These are phyloP conservation scores for Hylyphantes graminicola DNA, from an alignment of 1,140 invertebrate species.

Conservation along the genomic window DNA sequence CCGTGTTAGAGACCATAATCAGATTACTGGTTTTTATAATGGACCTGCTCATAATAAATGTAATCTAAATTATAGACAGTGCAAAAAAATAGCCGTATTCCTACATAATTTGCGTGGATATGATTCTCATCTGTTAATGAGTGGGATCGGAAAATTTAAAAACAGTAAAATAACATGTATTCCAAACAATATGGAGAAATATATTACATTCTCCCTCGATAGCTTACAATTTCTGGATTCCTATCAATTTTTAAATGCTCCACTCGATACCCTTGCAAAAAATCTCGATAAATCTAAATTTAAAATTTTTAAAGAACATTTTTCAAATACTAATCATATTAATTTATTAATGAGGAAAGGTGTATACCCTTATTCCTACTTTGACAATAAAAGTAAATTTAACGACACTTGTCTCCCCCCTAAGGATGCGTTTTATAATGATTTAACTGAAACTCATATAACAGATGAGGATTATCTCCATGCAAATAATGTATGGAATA, in stretches of 20 bases:
- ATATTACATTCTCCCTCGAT: background rate
- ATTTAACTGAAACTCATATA: background rate
- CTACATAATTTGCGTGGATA: background rate
- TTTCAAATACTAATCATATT: background rate
- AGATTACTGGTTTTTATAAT: background rate
- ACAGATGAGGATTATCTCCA: constrained; percentile 4
- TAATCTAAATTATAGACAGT: background rate
- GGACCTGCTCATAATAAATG: background rate
- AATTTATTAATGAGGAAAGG: background rate
- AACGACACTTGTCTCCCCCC: background rate
- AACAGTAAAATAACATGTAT: background rate
- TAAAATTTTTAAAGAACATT: background rate
- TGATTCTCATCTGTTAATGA: background rate
- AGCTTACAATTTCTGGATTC: background rate
- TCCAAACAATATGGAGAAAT: background rate
- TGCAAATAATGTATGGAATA: constrained; percentile 1
- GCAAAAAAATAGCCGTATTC: background rate
- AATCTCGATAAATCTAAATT: background rate
- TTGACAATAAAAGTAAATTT: constrained; percentile 6
- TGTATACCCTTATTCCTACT: background rate
- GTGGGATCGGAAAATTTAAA: background rate
- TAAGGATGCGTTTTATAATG: background rate
- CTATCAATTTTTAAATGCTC: background rate
- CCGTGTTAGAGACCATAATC: background rate
- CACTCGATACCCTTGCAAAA: background rate